Conservation (phyloP, 2,113 vertebrate genomes). For the Haliaeetus leucogaster region DNA sequence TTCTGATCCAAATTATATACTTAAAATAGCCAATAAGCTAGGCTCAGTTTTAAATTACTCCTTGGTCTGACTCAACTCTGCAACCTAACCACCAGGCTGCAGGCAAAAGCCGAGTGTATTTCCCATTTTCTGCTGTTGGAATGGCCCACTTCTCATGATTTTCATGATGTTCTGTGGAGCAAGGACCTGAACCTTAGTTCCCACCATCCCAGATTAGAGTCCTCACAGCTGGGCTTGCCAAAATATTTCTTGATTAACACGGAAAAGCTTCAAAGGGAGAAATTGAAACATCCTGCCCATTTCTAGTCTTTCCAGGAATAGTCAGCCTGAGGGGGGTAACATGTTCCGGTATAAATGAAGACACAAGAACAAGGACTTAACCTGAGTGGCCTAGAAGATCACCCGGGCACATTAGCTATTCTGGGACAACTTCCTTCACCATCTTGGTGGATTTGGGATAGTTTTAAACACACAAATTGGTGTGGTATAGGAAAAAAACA, state of each 20-base stretch:
- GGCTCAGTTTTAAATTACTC: background rate
- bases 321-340: background rate
- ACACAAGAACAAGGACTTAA: background rate
- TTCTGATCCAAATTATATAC: background rate
- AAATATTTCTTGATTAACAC: background rate
- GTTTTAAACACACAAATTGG: background rate
- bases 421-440: background rate
- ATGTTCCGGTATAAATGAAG: background rate
- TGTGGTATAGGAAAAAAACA: background rate
- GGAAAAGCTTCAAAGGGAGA: background rate
- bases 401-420: background rate
- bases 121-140: background rate
- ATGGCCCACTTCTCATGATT: background rate
- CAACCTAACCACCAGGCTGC: background rate
- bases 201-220: background rate
- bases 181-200: background rate
- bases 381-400: background rate
- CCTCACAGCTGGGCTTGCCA: background rate
- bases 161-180: background rate
- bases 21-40: background rate
- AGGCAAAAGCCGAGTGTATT: accelerated
- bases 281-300: background rate
- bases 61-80: background rate
- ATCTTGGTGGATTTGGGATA: background rate
- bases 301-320: background rate